Evolutionary conservation across 2,113 vertebrate genomes (phyloP).

Genomic region (Antechinus stuartii): DNA sequence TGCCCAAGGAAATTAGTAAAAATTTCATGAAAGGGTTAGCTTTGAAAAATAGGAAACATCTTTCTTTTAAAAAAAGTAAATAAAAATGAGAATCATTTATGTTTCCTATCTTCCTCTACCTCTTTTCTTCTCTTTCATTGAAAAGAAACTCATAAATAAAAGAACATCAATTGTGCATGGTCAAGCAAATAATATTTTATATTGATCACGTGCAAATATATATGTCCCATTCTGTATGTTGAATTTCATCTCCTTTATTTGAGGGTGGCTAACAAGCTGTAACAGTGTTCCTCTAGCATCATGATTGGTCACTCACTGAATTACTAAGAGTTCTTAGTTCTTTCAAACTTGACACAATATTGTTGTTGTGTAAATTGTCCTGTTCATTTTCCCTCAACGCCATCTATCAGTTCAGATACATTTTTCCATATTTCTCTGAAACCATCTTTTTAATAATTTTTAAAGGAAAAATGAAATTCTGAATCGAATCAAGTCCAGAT

Average conservation of each 20-base stretch:
- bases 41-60: background rate
- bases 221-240: background rate
- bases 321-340: background rate
- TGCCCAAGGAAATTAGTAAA: background rate
- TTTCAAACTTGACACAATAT: background rate
- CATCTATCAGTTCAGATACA: background rate
- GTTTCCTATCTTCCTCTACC: background rate
- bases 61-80: background rate
- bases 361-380: background rate
- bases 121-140: background rate
- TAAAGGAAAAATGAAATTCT: background rate
- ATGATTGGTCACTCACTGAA: background rate
- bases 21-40: background rate
- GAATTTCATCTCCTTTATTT: background rate
- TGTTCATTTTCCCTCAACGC: background rate
- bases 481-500: background rate
- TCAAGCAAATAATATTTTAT: too few species aligned
- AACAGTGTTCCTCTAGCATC: background rate
- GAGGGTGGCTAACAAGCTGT: background rate
- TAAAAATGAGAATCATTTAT: background rate
- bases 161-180: background rate
- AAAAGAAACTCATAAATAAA: background rate
- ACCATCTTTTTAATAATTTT: background rate
- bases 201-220: too few species aligned
- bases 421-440: background rate